Base-by-base conservation (phyloP, 1,140 invertebrate genomes). In the Polyergus mexicanus region DNA sequence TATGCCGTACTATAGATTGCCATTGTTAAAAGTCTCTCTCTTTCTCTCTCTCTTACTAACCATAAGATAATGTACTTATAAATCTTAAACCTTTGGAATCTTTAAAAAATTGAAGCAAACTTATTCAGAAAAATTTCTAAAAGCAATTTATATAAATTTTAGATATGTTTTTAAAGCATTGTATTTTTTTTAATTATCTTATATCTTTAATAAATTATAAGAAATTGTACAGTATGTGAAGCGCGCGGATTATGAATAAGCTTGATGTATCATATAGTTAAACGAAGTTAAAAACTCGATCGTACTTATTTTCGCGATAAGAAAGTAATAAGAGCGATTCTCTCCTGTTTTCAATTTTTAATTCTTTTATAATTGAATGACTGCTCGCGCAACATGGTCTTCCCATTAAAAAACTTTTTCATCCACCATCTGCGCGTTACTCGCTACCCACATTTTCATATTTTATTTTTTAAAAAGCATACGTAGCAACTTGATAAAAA, bases 341-440 rank as follows among this genome's bases (percentile, higher is more conserved):
- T 41, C 16, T 35, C 16, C 47, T 41, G 66, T 69, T 78, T 80
- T 89, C 69, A 89, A 90, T 89, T 87, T 90, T 87, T 87, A 87
- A 85, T 38, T 84, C 47, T 74, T 81, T 80, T 74, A 62, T 89
- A 89, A 90, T 90, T 89, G 75, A 90, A 90, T 76, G 69, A 87
- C 62, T 47, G 28, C 78, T 25, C 62, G 71, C 44, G 41, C 58
- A 47, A 78, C 85, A 58, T 66, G 62, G 62, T 84, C 56, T 68
- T 85, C 69, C 89, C 88, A 89, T 90, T 90, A 89, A 89, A 84
- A 86, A 90, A 90, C 80, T 90, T 90, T 89, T 66, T 72, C 41
- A 87, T 75, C 80, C 60, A 56, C 85, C 88, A 89, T 87, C 88
- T 85, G 88, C 85, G 84, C 78, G 85, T 86, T 84, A 51, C 72